These are phyloP conservation scores for Amphimallon solstitiale DNA, from an alignment of 2,888 invertebrate species.

Conservation along the genomic window DNA sequence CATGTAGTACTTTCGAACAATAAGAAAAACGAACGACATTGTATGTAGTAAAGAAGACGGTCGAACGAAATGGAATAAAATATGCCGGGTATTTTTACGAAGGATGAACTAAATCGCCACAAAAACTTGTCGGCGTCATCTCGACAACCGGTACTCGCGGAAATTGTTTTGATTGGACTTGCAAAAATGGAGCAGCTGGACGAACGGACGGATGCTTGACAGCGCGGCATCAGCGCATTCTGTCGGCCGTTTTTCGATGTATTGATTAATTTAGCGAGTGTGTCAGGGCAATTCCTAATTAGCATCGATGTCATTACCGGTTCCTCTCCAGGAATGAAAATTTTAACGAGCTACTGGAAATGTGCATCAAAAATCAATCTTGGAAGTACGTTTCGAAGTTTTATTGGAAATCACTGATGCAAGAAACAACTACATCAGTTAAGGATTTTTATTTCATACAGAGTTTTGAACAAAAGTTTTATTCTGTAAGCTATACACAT, in stretches of 20 bases:
- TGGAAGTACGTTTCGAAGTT: too few relatives aligned
- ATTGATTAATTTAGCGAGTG: conserved; percentile 40
- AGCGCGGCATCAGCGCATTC: conserved; percentile 23
- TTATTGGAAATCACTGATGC: too few relatives aligned
- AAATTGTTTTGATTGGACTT: conserved; percentile 46
- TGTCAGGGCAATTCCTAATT: conserved; percentile 20
- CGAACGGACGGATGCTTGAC: conserved; percentile 19
- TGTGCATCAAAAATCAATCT: too few relatives aligned
- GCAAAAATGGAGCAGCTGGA: conserved; percentile 44
- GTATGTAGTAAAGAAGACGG: neutral
- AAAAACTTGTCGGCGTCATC: conserved; percentile 42
- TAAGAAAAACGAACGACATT: neutral
- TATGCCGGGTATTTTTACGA: conserved; percentile 42
- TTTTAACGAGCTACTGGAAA: conserved; percentile 20
- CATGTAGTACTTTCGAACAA: neutral
- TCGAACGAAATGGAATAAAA: conserved; percentile 29
- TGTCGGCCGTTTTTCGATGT: conserved; percentile 28
- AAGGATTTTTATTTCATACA: too few relatives aligned
- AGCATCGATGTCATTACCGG: conserved; percentile 25
- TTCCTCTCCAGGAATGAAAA: conserved; percentile 12
- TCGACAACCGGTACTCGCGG: conserved; percentile 47
- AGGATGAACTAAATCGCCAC: conserved; percentile 19
- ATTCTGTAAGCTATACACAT: too few relatives aligned
- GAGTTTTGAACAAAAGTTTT: too few relatives aligned
- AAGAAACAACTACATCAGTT: too few relatives aligned